Percentiles rank a stretch among this genome's conserved stretches.
Conservation (phyloP, 2,888 invertebrate genomes). For the Xiphydria camelus region DNA sequence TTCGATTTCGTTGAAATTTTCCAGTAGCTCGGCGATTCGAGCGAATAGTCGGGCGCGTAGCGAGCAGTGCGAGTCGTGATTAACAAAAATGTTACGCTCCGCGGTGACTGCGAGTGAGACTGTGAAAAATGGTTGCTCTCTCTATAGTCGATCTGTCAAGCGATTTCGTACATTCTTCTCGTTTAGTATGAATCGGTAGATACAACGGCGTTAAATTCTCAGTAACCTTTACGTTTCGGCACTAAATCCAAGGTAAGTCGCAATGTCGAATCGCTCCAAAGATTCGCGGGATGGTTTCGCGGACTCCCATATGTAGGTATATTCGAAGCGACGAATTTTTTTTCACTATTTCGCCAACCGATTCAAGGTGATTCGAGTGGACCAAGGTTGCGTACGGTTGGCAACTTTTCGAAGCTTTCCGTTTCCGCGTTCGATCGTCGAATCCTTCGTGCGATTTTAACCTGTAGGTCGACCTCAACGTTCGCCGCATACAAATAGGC, state of each 20-base stretch:
- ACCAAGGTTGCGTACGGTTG: slow-evolving; percentile 40
- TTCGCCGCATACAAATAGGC: slow-evolving; percentile 18
- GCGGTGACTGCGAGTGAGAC: slow-evolving; percentile 21
- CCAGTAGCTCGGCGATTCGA: slow-evolving; percentile 7
- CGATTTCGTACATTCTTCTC: slow-evolving; percentile 26
- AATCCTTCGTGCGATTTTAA: slow-evolving; percentile 21
- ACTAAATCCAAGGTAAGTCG: slow-evolving; percentile 38
- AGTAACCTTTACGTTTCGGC: slow-evolving; percentile 23
- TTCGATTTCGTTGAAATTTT: slow-evolving; percentile 5
- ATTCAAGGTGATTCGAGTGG: slow-evolving; percentile 33
- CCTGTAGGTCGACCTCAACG: slow-evolving; percentile 18
- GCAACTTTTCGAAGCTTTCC: slow-evolving; percentile 23
- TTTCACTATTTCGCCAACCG: slow-evolving; percentile 23
- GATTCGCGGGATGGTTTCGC: slow-evolving; percentile 6
- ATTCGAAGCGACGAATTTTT: slow-evolving; percentile 17
- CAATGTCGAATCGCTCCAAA: slow-evolving; percentile 1
- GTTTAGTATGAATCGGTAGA: slow-evolving; percentile 32
- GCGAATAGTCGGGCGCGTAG: not conserved
- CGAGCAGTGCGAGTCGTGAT: slow-evolving; percentile 2
- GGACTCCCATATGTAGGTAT: slow-evolving; percentile 35
- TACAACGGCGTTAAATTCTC: slow-evolving; percentile 29
- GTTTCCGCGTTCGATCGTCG: slow-evolving; percentile 6
- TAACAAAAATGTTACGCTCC: slow-evolving; percentile 21
- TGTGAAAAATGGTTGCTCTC: slow-evolving; percentile 42
- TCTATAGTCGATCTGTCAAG: slow-evolving; percentile 44